Evolutionary conservation across 2,888 invertebrate species (phyloP).

Genomic region (Mythimna vitellina): DNA sequence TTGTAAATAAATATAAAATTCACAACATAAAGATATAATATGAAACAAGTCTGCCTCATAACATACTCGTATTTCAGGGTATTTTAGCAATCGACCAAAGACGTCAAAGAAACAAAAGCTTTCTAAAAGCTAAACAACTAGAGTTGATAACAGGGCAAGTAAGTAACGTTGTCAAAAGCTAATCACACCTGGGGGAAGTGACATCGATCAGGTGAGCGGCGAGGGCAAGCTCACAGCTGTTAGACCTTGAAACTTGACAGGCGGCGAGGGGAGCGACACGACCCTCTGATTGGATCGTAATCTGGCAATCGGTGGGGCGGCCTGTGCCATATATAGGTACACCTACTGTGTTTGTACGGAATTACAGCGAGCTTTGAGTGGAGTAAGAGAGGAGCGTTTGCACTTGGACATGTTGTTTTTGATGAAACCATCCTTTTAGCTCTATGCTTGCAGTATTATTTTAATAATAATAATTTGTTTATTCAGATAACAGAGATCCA

Average conservation of each 20-base stretch:
- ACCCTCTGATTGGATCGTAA: constrained; percentile 49
- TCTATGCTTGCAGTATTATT: too few relatives aligned
- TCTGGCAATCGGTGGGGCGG: constrained; percentile 52
- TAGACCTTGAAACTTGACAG: constrained; percentile 57
- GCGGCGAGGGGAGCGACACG: constrained; percentile 33
- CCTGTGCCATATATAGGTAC: background rate
- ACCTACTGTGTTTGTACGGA: background rate
- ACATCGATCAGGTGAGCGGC: constrained; percentile 55
- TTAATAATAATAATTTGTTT: too few relatives aligned
- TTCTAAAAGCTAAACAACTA: background rate
- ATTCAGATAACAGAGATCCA: too few relatives aligned
- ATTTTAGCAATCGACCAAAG: too few relatives aligned
- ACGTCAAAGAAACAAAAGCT: background rate
- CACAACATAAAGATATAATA: background rate
- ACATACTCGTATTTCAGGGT: too few relatives aligned
- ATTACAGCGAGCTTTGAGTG: constrained; percentile 4
- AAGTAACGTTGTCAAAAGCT: constrained; percentile 13
- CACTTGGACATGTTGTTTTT: background rate
- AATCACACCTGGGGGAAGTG: constrained; percentile 27
- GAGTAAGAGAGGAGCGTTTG: background rate
- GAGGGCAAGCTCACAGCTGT: constrained; percentile 54
- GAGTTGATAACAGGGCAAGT: background rate
- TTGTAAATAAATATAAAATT: background rate
- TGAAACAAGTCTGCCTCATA: background rate
- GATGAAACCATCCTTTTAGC: too few relatives aligned